phyloP scores from a whole-genome alignment of 2,797 vertebrate species.

The Clamator glandarius region DNA sequence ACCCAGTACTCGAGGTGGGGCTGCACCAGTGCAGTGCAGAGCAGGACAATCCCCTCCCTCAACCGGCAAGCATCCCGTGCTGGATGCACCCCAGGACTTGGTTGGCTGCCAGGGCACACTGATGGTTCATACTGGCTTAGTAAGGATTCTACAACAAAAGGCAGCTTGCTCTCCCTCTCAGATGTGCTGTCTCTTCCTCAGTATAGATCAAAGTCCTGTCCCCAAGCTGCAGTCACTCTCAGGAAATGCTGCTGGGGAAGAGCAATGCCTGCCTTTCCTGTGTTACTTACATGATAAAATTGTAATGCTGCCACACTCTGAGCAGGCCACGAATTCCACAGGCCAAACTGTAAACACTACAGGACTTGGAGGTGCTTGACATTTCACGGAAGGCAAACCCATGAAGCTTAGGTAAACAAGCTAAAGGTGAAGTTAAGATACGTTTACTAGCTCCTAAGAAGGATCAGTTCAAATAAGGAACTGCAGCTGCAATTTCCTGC shows the following conservation, averaged over 20 bases:
- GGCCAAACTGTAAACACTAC: constrained; percentile 33
- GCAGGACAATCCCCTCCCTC: too few relatives aligned
- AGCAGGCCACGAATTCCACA: neutral
- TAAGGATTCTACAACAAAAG: neutral
- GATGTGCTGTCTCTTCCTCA: neutral
- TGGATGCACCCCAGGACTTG: too few relatives aligned
- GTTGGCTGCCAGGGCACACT: too few relatives aligned
- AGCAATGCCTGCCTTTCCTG: neutral
- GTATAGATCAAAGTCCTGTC: neutral
- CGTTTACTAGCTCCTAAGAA: constrained; percentile 48
- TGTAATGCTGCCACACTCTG: neutral
- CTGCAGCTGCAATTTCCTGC: constrained; percentile 49
- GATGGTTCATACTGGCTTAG: neutral
- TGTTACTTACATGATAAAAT: neutral
- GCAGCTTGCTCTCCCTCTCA: neutral
- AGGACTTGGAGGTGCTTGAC: constrained; percentile 5
- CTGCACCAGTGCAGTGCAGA: too few relatives aligned
- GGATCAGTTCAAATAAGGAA: constrained; percentile 57
- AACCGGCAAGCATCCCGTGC: too few relatives aligned
- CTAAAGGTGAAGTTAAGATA: constrained; percentile 53
- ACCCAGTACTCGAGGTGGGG: too few relatives aligned
- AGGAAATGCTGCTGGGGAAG: neutral
- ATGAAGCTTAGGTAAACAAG: constrained; percentile 42
- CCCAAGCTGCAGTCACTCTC: neutral
- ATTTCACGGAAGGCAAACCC: constrained; percentile 25